Conservation (phyloP, 2,888 invertebrate species). For the Drosophila monieri region DNA sequence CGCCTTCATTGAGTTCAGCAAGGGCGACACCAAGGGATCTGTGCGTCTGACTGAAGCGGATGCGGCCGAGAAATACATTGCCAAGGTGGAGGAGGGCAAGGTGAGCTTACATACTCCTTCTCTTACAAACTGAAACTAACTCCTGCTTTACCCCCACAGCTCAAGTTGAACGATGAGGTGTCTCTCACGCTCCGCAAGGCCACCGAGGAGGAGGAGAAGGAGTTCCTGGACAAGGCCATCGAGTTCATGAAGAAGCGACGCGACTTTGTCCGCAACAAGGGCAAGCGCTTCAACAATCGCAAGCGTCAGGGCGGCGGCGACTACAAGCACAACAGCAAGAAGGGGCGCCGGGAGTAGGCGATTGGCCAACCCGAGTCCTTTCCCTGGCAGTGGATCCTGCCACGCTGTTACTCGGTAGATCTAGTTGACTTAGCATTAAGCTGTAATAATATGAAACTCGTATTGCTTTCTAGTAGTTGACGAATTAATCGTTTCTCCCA, state of each 20-base stretch:
- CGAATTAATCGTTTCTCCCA: conserved; percentile 25
- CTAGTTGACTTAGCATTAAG: conserved; percentile 68
- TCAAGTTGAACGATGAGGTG: conserved; percentile 84
- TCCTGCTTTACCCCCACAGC: conserved; percentile 32
- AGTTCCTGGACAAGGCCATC: conserved; percentile 87
- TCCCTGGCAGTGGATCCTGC: conserved; percentile 20
- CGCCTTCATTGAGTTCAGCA: conserved; percentile 90
- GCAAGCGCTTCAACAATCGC: conserved; percentile 73
- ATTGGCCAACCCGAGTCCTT: background rate
- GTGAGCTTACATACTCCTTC: conserved; percentile 77
- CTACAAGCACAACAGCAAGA: conserved; percentile 72
- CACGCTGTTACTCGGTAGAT: conserved; percentile 51
- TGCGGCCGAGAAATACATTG: conserved; percentile 87
- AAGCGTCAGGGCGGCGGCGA: conserved; percentile 80
- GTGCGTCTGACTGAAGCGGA: conserved; percentile 89
- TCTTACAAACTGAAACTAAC: background rate
- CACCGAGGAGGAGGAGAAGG: conserved; percentile 90
- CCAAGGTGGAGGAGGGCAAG: conserved; percentile 87
- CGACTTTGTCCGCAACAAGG: conserved; percentile 81
- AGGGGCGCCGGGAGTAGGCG: conserved; percentile 59
- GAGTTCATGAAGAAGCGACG: conserved; percentile 87
- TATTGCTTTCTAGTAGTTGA: conserved; percentile 30
- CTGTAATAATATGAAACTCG: conserved; percentile 15
- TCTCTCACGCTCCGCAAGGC: conserved; percentile 86
- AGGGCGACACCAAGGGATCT: conserved; percentile 90